These are phyloP conservation scores for Aphelenchoides avenae DNA, from an alignment of 1,140 invertebrate genomes.

Conservation along the genomic window DNA sequence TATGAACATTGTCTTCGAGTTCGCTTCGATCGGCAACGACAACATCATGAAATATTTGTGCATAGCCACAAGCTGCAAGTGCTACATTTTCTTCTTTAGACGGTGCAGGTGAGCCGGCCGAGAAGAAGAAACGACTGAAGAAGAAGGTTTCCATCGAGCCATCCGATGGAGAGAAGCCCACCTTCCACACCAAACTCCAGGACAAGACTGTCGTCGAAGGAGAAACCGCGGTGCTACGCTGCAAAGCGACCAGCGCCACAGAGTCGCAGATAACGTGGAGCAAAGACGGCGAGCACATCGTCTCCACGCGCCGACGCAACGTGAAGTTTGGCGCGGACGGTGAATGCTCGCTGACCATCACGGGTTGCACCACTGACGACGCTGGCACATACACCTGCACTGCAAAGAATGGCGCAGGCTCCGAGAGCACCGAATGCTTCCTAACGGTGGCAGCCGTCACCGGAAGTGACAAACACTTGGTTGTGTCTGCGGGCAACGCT, in stretches of 20 bases:
- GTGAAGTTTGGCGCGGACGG: conserved; percentile 10
- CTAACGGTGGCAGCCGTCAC: conserved; percentile 38
- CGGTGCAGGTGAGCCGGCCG: no score
- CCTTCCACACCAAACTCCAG: no score
- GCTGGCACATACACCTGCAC: conserved; percentile 33
- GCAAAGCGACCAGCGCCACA: background rate
- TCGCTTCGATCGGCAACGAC: no score
- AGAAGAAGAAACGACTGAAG: background rate
- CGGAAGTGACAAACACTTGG: conserved; percentile 41
- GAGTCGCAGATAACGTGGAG: conserved; percentile 14
- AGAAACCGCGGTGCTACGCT: no score
- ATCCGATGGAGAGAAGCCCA: background rate
- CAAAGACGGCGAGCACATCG: conserved; percentile 18
- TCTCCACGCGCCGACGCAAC: background rate
- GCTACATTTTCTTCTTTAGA: no score
- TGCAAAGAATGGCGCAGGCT: conserved; percentile 26
- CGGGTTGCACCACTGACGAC: conserved; percentile 20
- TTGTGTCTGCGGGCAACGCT: conserved; percentile 26
- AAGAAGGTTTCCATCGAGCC: background rate
- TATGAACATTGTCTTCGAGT: no score
- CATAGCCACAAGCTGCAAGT: no score
- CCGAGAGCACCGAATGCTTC: conserved; percentile 33
- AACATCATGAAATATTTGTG: no score
- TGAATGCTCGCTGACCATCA: conserved; percentile 13
- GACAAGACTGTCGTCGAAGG: no score